Evolutionary conservation across 2,113 vertebrate species (phyloP), one percentile per base, ranked within the genome.

Genomic region (Ellobius talpinus): DNA sequence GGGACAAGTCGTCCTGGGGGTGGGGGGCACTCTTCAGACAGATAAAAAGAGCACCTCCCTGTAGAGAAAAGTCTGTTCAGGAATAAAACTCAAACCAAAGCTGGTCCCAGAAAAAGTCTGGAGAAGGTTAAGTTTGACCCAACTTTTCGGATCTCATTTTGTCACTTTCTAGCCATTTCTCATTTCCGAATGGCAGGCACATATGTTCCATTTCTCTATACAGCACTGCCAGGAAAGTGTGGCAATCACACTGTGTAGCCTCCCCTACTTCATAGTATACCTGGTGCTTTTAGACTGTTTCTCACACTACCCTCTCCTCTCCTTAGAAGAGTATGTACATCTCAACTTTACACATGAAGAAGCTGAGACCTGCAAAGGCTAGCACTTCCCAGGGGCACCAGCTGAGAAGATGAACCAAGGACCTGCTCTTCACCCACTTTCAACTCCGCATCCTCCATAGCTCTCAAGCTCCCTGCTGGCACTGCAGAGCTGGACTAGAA

Each of bases 401-500:
- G 68, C 24, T 3, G 7, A 47, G 58, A 61, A 61, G 19, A 3
- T 5, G 86, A 74, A 2, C 47, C 50, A 17, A 81, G 82, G 33
- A 73, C 61, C 7, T 3, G 61, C 42, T 68, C 42, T 42, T 36
- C 12, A 21, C 33, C 31, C 13, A 13, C n/a, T 23, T 3, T 12
- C 47, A 23, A 3, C 2, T 21, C 0, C 3, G 23, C 21, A 16
- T 14, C 58, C 66, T 63, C 23, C 0, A 21, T 2, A n/a, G 63
- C 16, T 36, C 42, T n/a, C 33, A 3, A 6, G 4, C 29, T 78
- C 73, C 72, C 58, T 12, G 36, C 19, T 0, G 8, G 47, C 39
- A 63, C 55, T 29, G 19, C 12, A 11, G 45, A 47, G 50, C 68
- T 50, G 23, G 10, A 36, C 12, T 0, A 0, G 31, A 74, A 50